Percentiles rank a stretch among this genome's conserved stretches.
Conservation (phyloP, 1,140 invertebrate species). For the Leptinotarsa undecemlineata region DNA sequence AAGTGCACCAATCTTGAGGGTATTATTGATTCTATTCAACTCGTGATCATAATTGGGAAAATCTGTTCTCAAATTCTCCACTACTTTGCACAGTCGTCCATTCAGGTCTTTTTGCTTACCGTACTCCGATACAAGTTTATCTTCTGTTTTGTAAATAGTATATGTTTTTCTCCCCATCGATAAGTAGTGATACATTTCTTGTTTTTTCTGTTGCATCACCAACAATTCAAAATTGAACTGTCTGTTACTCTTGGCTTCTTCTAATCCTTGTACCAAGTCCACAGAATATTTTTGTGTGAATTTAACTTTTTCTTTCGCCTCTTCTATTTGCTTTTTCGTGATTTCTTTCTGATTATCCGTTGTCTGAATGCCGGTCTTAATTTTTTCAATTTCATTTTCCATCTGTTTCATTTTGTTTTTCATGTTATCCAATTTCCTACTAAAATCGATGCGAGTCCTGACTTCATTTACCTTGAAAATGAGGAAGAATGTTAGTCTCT, state of each 20-base stretch:
- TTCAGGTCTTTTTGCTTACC: constrained; percentile 59
- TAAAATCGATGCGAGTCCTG: constrained; percentile 51
- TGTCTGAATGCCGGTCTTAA: constrained; percentile 49
- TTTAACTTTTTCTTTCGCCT: constrained; percentile 35
- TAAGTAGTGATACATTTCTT: constrained; percentile 60
- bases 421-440: constrained; percentile 61
- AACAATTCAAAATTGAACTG: constrained; percentile 64
- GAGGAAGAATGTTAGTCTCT: too few relatives aligned
- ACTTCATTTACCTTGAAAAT: constrained; percentile 17
- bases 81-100: constrained; percentile 58
- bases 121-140: constrained; percentile 56
- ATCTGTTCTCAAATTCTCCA: constrained; percentile 60
- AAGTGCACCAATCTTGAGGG: constrained; percentile 48
- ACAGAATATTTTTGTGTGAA: constrained; percentile 44
- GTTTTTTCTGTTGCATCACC: constrained; percentile 64
- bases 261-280: constrained; percentile 46
- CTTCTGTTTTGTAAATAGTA: constrained; percentile 57
- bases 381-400: constrained; percentile 52
- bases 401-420: constrained; percentile 62
- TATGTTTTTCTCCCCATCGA: constrained; percentile 56
- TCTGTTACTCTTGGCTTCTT: constrained; percentile 50
- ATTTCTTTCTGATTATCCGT: constrained; percentile 39
- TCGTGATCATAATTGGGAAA: constrained; percentile 61
- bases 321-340: constrained; percentile 38
- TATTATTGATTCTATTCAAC: constrained; percentile 60